Evolutionary conservation across 2,797 vertebrate species (phyloP).

Genomic region (Chelon auratus): DNA sequence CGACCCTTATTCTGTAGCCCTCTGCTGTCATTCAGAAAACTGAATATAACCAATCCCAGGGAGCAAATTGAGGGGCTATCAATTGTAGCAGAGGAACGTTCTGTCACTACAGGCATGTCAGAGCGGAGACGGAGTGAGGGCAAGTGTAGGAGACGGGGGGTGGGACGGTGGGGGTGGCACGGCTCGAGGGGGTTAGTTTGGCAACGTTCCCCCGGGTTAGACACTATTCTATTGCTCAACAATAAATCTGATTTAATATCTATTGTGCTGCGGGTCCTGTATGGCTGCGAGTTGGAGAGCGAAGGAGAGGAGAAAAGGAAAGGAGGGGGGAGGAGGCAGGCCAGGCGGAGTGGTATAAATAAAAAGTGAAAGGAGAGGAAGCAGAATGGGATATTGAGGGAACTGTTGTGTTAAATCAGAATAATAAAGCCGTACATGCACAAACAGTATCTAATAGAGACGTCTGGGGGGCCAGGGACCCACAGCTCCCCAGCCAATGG

Average conservation of each 20-base stretch:
- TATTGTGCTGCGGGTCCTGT: slow-evolving; percentile 70
- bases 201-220: slow-evolving; percentile 69
- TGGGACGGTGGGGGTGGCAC: neutral
- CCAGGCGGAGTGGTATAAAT: slow-evolving; percentile 73
- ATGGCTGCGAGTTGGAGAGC: slow-evolving; percentile 21
- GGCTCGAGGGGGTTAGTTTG: slow-evolving; percentile 54
- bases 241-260: slow-evolving; percentile 86
- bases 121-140: slow-evolving; percentile 53
- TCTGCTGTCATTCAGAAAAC: slow-evolving; percentile 66
- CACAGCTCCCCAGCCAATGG: slow-evolving; percentile 38
- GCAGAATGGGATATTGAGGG: slow-evolving; percentile 76
- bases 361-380: slow-evolving; percentile 82
- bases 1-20: slow-evolving; percentile 69
- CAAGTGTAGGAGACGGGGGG: slow-evolving; percentile 8
- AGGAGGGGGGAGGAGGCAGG: slow-evolving; percentile 5
- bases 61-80: slow-evolving; percentile 81
- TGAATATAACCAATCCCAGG: slow-evolving; percentile 77
- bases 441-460: slow-evolving; percentile 82
- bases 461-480: slow-evolving; percentile 57
- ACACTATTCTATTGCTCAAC: slow-evolving; percentile 72
- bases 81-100: slow-evolving; percentile 67
- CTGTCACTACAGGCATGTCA: slow-evolving; percentile 62
- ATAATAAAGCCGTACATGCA: slow-evolving; percentile 82
- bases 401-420: slow-evolving; percentile 85
- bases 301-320: slow-evolving; percentile 20